phyloP scores from a whole-genome alignment of 2,888 invertebrate species.

The Aleiodes leptofemur region DNA sequence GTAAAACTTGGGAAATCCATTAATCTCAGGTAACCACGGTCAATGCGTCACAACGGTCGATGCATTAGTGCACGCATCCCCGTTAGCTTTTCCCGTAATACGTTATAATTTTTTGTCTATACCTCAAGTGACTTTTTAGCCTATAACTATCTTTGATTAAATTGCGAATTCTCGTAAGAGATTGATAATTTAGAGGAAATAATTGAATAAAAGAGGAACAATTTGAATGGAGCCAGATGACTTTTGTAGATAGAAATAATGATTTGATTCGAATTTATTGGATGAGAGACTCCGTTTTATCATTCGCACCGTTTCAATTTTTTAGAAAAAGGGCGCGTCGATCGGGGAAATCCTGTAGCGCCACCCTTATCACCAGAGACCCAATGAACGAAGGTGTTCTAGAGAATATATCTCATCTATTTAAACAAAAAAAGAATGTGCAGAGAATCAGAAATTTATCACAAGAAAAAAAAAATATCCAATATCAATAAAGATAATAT shows the following conservation, averaged over 20 bases:
- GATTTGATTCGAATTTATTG: not conserved
- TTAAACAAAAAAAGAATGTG: conserved; percentile 3
- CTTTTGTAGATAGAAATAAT: not conserved
- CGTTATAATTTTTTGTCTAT: not conserved
- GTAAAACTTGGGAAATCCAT: conserved; percentile 31
- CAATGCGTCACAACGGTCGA: too few species aligned
- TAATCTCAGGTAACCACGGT: conserved; percentile 5
- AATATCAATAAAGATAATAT: too few species aligned
- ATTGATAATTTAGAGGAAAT: not conserved
- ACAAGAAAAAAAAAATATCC: too few species aligned
- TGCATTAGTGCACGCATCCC: conserved; percentile 4
- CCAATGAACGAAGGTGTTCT: not conserved
- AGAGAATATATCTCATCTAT: conserved; percentile 2
- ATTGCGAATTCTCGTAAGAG: not conserved
- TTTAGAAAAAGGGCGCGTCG: conserved; percentile 42
- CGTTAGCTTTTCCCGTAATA: conserved; percentile 12
- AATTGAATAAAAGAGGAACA: too few species aligned
- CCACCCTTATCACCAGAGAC: conserved; percentile 31
- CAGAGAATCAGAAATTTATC: not conserved
- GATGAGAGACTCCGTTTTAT: conserved; percentile 19
- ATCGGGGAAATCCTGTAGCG: conserved; percentile 40
- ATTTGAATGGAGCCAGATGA: too few species aligned
- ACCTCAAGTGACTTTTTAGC: not conserved
- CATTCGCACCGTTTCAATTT: conserved; percentile 36
- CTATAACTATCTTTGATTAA: conserved; percentile 1